These are phyloP conservation scores for Sinhomidia bicolor DNA, from an alignment of 2,888 invertebrate genomes.

Conservation along the genomic window DNA sequence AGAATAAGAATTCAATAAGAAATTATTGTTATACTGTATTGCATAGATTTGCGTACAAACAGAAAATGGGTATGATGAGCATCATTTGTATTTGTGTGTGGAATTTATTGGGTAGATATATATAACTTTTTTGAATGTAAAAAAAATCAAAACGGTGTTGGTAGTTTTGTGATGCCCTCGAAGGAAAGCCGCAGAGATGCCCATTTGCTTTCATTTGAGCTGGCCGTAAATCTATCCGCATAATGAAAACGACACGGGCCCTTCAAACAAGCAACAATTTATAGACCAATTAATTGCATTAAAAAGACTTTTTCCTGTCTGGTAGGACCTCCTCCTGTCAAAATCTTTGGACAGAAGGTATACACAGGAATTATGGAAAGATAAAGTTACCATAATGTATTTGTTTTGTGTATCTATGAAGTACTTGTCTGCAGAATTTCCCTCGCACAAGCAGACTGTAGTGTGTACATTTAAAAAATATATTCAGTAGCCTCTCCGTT, in stretches of 20 bases:
- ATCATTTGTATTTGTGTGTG: constrained; percentile 16
- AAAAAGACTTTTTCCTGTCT: constrained; percentile 60
- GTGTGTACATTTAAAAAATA: too few species aligned
- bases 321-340: constrained; percentile 71
- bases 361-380: not conserved
- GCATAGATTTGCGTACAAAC: not conserved
- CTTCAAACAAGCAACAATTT: constrained; percentile 69
- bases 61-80: constrained; percentile 15
- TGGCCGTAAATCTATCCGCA: constrained; percentile 62
- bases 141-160: constrained; percentile 14
- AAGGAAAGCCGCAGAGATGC: constrained; percentile 32
- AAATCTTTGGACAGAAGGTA: constrained; percentile 51
- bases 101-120: too few species aligned
- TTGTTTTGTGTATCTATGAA: not conserved
- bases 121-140: too few species aligned
- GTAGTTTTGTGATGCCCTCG: not conserved
- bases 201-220: not conserved
- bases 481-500: too few species aligned
- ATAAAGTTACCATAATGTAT: not conserved
- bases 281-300: constrained; percentile 74
- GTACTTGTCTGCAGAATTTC: too few species aligned
- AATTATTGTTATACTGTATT: not conserved
- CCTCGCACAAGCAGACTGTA: too few species aligned
- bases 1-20: constrained; percentile 29
- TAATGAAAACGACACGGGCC: constrained; percentile 70